Evolutionary conservation across 1,140 invertebrate species (phyloP), one percentile per base, ranked within the genome.

Genomic region (Drosophila lacteicornis): DNA sequence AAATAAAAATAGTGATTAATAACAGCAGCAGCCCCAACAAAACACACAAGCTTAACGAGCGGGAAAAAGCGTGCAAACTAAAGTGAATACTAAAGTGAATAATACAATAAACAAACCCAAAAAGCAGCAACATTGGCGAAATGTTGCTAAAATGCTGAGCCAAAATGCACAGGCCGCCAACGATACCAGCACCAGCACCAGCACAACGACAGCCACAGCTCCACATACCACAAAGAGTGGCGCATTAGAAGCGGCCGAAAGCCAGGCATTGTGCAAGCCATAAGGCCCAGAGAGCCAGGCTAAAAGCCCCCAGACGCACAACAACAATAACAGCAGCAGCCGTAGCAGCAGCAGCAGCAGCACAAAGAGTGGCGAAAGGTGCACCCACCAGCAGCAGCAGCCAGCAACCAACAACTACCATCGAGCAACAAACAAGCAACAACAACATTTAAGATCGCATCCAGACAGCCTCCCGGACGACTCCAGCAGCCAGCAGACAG

Each of bases 1-100:
- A 91, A 90, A 86, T 90, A 91, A 91, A 90, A 90, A 90, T 84
- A 82, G 86, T 90, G 85, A 90, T 91, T 91, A 90, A 90, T 91
- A 90, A 91, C 85, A 86, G 90, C 62, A 66, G 59, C 50, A 65
- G 22, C 25, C 25, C 9, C 50, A 53, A 33, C 27, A 36, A 53
- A 36, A 19, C 50, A 62, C 70, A 70, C 70, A 27, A 63, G 22
- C 38, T 40, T 40, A 40, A 55, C 51, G 46, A 57, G 56, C 71
- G 79, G 61, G 43, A 79, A 79, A 80, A 66, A 62, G 78, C 63
- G 63, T 75, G 43, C 53, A 61, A 58, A 80, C 53, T 33, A 61
- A 49, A 45, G 25, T 55, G 56, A 13, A 59, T 5, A 80, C 33
- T 19, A 53, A 49, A 55, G 25, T 55, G 56, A 38, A 59, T 56